Evolutionary conservation across 2,888 invertebrate species (phyloP), one percentile per base, ranked within the genome.

Genomic region (Piscicola geometra): DNA sequence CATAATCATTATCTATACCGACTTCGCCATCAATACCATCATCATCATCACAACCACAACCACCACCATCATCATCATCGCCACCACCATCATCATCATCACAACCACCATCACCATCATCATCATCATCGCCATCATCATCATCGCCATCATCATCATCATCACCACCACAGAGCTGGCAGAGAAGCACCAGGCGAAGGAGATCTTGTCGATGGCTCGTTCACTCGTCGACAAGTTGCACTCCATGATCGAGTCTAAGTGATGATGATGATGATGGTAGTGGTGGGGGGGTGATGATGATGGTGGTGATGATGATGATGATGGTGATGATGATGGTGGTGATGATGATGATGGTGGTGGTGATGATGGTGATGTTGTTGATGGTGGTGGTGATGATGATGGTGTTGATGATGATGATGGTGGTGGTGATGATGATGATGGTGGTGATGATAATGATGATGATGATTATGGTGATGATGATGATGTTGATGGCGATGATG

Each of bases 131-230:
- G 15, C 15, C 41, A 41, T 41, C 41, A 41, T 41, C 41, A 41
- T 41, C 41, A 41, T 41, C 41, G 15, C 15, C 41, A 41, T 41
- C 41, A 41, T 41, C 41, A 41, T 64, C 64, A 60, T 66, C 36
- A 30, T 30, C n/a, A n/a, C n/a, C n/a, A 32, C 1, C 35, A 41
- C 88, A 95, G 96, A 96, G 90, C 96, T 96, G 95, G 96, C 96
- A 0, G 96, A 97, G 85, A 89, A 93, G 78, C 96, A 97, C 86
- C 91, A 95, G 84, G 92, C 92, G 1, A 89, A 90, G 79, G 90
- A 91, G 1, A 91, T 96, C 52, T 86, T 97, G 76, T 89, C 90
- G 79, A 88, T 94, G 78, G 92, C 95, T 0, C 88, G 95, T 81
- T 93, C 93, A 82, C 88, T 96, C 78, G 93, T 95, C 12, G 88